Percentiles rank a stretch among this genome's conserved stretches.
Evolutionary conservation across 2,113 vertebrate genomes (phyloP).

Genomic region (Brienomyrus brachyistius): DNA sequence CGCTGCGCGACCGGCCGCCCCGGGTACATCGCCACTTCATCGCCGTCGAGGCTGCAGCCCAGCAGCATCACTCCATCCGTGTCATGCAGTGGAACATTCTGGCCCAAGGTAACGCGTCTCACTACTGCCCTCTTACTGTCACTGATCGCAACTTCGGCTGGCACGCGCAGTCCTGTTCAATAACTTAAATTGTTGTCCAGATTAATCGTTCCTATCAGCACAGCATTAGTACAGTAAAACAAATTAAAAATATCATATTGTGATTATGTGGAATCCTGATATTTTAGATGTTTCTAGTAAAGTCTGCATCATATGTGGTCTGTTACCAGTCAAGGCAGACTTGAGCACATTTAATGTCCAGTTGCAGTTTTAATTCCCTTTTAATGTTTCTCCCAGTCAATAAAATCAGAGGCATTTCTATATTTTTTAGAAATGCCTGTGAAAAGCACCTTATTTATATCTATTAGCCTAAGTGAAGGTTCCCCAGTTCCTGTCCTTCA

Average conservation of each 20-base stretch:
- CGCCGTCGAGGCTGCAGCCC: slow-evolving; percentile 26
- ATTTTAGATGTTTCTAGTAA: not conserved
- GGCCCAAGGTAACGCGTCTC: slow-evolving; percentile 74
- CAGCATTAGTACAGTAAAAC: not conserved
- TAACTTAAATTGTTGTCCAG: not conserved
- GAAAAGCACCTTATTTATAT: not conserved
- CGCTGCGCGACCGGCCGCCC: slow-evolving; percentile 68
- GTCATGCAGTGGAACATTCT: slow-evolving; percentile 93
- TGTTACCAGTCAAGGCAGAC: not conserved
- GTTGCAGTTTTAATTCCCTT: not conserved
- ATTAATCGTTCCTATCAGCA: no score
- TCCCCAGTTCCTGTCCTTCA: not conserved
- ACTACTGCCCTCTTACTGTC: not conserved
- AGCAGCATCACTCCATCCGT: slow-evolving; percentile 54
- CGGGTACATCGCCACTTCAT: slow-evolving; percentile 71
- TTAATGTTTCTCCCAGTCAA: not conserved
- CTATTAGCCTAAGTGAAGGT: not conserved
- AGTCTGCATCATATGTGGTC: not conserved
- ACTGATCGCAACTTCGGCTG: not conserved
- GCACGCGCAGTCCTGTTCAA: not conserved
- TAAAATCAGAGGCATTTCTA: not conserved
- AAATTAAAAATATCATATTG: not conserved
- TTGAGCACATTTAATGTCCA: not conserved
- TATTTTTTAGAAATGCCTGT: not conserved
- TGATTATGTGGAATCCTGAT: not conserved